Conservation (phyloP, 2,797 vertebrate genomes). For the Poecilia wingei region DNA sequence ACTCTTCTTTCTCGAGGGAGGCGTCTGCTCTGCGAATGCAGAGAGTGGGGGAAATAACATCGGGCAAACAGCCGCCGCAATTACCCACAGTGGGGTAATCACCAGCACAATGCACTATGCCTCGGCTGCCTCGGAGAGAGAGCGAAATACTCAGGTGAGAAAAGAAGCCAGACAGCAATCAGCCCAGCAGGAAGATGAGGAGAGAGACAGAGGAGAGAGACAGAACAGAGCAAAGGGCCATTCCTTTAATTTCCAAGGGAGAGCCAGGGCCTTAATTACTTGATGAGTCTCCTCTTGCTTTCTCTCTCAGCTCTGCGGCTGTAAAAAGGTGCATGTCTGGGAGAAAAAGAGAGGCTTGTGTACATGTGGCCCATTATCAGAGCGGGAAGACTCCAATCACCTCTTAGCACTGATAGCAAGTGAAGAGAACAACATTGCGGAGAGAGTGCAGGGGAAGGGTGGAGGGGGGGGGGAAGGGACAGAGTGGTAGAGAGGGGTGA, state of each 20-base stretch:
- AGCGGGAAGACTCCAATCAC: constrained; percentile 88
- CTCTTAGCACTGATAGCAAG: constrained; percentile 75
- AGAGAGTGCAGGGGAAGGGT: constrained; percentile 28
- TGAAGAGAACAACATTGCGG: constrained; percentile 59
- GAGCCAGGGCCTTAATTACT: constrained; percentile 96
- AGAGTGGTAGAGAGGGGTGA: constrained; percentile 47
- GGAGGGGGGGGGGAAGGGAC: constrained; percentile 12
- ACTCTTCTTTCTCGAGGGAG: constrained; percentile 40
- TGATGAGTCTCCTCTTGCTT: constrained; percentile 88
- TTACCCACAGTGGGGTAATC: constrained; percentile 94
- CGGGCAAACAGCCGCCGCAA: constrained; percentile 82
- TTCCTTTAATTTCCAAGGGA: constrained; percentile 94
- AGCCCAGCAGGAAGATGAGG: constrained; percentile 75
- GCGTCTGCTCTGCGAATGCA: constrained; percentile 47
- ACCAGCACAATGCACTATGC: constrained; percentile 88
- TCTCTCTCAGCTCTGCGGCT: constrained; percentile 57
- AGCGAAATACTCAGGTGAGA: constrained; percentile 91
- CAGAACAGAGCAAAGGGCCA: constrained; percentile 86
- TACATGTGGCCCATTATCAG: constrained; percentile 88
- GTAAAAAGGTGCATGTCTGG: constrained; percentile 41
- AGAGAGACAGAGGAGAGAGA: constrained; percentile 23
- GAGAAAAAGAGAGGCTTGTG: constrained; percentile 13
- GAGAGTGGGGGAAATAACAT: constrained; percentile 85
- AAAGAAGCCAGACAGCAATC: constrained; percentile 91
- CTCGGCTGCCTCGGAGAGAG: constrained; percentile 72